Evolutionary conservation across 2,113 vertebrate genomes (phyloP), one percentile per base, ranked within the genome.

Genomic region (Oryctolagus cuniculus): DNA sequence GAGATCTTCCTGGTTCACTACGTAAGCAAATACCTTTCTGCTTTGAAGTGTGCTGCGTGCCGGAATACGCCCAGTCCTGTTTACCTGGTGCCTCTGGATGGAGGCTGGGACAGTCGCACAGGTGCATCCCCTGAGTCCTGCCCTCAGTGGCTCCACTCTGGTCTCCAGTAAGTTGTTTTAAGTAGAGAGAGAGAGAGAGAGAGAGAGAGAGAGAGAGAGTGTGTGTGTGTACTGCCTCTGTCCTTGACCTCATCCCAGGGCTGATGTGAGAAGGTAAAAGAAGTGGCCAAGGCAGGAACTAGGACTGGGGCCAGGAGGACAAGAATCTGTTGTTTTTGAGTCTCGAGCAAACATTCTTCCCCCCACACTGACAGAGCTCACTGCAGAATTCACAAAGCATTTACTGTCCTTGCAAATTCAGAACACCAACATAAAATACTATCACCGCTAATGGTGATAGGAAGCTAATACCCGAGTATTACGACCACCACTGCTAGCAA

Each of bases 1-100:
- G 87, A 64, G 92, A 79, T 80, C 85, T 97, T n/a, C 94, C 95
- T 94, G 96, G 84, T 66, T 95, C 53, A 24, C 44, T 10, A 0
- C 13, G 19, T 11, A 87, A 96, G 96, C 94, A 86, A 34, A 92
- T 96, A 1, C 66, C 72, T 63, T 72, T 55, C 11, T 72, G 69
- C 63, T 79, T 38, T 77, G 27, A 63, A 36, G 44, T 15, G 15
- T 22, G 15, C 22, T 10, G 19, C 2, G 7, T 55, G 55, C 80
- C 29, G 73, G 53, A 10, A 19, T 19, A 64, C 24, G 90, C 58
- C 44, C 89, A 29, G 15, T 77, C 87, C 81, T 93, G 66, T 72
- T 74, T 73, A 87, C 34, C 80, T 0, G 0, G 17, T 44, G 3
- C 27, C 27, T 78, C 44, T 25, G 64, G 69, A 24, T 10, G 19